Conservation (phyloP, 2,888 invertebrate genomes). For the Dolichopus griseipennis region DNA sequence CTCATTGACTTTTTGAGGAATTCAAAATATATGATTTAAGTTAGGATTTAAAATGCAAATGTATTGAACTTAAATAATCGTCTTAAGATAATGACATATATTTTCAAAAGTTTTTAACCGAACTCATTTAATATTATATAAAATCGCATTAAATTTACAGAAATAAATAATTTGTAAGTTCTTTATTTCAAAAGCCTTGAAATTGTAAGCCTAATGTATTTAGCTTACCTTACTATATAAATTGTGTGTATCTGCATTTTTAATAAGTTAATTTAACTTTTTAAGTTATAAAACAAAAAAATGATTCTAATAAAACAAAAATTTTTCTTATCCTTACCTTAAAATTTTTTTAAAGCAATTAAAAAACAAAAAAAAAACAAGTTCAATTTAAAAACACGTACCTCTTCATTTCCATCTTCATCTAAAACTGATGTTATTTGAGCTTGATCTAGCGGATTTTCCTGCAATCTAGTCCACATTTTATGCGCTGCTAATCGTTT, state of each 20-base stretch:
- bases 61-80: too few species aligned
- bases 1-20: too few species aligned
- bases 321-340: too few species aligned
- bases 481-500: constrained; percentile 93
- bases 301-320: constrained; percentile 10
- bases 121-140: too few species aligned
- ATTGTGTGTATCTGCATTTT: constrained; percentile 19
- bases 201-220: background rate
- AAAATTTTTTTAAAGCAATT: constrained; percentile 25
- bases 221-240: constrained; percentile 1
- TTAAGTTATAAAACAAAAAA: background rate
- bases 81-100: too few species aligned
- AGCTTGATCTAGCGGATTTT: constrained; percentile 62
- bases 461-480: constrained; percentile 81
- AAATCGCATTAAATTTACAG: too few species aligned
- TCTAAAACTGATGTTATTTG: constrained; percentile 52
- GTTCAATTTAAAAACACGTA: constrained; percentile 38
- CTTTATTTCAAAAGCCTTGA: background rate
- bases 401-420: constrained; percentile 63
- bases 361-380: constrained; percentile 19
- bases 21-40: too few species aligned
- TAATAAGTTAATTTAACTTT: constrained; percentile 15
- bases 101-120: too few species aligned
- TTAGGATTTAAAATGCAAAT: too few species aligned
- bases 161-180: background rate